Evolutionary conservation across 2,888 invertebrate genomes (phyloP), one percentile per base, ranked within the genome.

Genomic region (Cloeon dipterum): DNA sequence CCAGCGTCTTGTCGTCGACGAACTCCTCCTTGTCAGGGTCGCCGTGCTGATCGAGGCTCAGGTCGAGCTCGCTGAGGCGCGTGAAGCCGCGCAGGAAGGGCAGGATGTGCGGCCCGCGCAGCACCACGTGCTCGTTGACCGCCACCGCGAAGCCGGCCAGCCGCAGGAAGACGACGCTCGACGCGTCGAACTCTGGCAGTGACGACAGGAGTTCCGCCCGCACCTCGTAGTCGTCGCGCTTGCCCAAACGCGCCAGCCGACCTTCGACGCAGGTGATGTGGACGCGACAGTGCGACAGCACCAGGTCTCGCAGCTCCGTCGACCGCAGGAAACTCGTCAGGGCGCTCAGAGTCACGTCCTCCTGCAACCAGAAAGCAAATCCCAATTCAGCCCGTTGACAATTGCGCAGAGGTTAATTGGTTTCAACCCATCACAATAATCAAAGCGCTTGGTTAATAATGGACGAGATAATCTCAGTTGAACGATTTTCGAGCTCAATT

Each of bases 291-390:
- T 62, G 62, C 45, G 62, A 58, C 38, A 64, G 50, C 42, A 61
- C 63, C 45, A 65, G 49, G 47, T 65, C 64, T 39, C 63, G 55
- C 8, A 64, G 56, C 41, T 56, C 57, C 38, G 63, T 62, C 40
- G 59, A 56, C 43, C 57, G 53, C 41, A 65, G 52, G 44, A 65
- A 54, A 38, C 58, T 57, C 38, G 62, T 53, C 45, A 63, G 54
- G 32, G 59, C 59, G 17, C 61, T 54, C 37, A 63, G 46, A 18
- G 62, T 62, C 33, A 54, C 57, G 36, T 58, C 55, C 46, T 59
- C 59, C 59, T 59, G 51, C 2, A 42, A 45, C 43, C 17, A n/a
- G n/a, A n/a, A n/a, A n/a, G n/a, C n/a, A n/a, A n/a, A n/a, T n/a
- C n/a, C n/a, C n/a, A n/a, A n/a, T n/a, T n/a, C n/a, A n/a, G n/a